Base-by-base conservation (phyloP, 2,113 vertebrate genomes). In the Neofelis nebulosa region DNA sequence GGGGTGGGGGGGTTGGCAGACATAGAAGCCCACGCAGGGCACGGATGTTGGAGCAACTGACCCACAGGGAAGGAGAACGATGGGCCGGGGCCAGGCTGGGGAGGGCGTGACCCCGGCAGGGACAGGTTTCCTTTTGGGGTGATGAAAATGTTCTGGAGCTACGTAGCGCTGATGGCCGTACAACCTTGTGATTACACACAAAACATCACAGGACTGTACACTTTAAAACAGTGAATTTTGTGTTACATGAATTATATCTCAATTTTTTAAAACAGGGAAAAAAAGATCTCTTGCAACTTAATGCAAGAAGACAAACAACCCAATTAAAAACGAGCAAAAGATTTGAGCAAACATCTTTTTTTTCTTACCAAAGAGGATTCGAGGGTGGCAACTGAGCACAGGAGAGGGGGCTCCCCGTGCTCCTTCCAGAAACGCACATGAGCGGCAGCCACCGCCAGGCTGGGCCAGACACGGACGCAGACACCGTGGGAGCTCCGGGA, bases 251-350 rank as follows among this genome's bases (percentile, higher is more conserved):
- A 55, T 92, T 85, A 29, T 36, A 74, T 23, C 21, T 83, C 41
- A 57, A 68, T 78, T 91, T 94, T 69, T 71, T 50, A 76, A 87
- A n/a, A 31, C 18, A 36, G n/a, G 23, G 41, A 19, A 3, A 29
- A 57, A 63, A 76, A 38, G 10, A 55, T 61, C 74, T 88, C 48
- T 48, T 50, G 83, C 76, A 61, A 41, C 68, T 69, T 94, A 88
- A 88, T 68, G 41, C 50, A 41, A 76, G 48, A 92, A 95, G 95
- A 92, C 66, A 91, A 91, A 93, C 69, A 74, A 50, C 74, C 61
- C 76, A 89, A 89, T 93, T 92, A 87, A 88, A 95, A 95, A 55
- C 23, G 7, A 69, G 57, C 74, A 18, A 31, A 91, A 91, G 36
- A 65, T 65, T 13, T 13, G 18, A 85, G 61, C 5, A 0, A 57